phyloP scores from a whole-genome alignment of 2,888 invertebrate genomes.

The Bimastos eiseni region DNA sequence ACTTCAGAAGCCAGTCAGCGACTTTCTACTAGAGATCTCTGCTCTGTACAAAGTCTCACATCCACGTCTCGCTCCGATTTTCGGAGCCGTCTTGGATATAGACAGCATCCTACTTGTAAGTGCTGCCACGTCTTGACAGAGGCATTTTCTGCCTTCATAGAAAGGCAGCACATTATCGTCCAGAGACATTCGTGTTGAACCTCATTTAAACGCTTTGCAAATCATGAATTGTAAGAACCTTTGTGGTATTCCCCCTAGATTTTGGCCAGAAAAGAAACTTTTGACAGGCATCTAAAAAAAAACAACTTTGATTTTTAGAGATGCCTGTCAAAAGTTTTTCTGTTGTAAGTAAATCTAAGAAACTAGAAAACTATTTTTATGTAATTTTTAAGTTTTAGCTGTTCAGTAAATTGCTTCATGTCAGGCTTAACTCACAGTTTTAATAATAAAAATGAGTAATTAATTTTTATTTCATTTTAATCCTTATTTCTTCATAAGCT shows the following conservation, averaged over 20 bases:
- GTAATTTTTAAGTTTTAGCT: not conserved
- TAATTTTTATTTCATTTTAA: not conserved
- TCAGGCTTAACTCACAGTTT: not conserved
- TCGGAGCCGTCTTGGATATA: constrained; percentile 89
- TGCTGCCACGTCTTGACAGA: not conserved
- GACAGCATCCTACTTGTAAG: constrained; percentile 75
- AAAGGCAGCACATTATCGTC: not conserved
- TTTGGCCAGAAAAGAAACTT: not conserved
- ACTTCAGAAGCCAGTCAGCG: constrained; percentile 92
- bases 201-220: not conserved
- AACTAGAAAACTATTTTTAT: not conserved
- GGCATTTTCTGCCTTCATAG: not conserved
- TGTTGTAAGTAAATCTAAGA: not conserved
- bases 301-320: too few species aligned
- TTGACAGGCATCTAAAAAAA: too few species aligned
- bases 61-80: constrained; percentile 90
- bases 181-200: not conserved
- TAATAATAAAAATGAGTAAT: not conserved
- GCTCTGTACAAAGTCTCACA: constrained; percentile 98
- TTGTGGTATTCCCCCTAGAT: not conserved
- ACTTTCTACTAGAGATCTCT: constrained; percentile 95
- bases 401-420: not conserved
- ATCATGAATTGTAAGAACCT: not conserved
- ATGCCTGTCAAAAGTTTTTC: too few species aligned
- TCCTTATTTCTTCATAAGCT: not conserved